Base-by-base conservation (phyloP, 2,113 vertebrate genomes). In the Ibidorhyncha struthersii region DNA sequence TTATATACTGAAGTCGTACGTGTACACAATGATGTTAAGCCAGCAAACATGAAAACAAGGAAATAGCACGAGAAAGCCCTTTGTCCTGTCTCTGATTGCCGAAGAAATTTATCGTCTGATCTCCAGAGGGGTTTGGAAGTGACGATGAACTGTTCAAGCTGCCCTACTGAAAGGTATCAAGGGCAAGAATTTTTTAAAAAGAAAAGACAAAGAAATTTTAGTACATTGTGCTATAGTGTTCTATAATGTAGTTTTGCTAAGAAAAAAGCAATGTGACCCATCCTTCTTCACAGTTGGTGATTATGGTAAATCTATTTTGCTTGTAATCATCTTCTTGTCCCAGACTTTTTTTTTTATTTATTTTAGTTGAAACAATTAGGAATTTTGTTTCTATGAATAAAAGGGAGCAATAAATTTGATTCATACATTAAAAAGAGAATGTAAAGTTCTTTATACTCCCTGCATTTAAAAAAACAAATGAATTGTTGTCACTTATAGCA, bases 21-120 rank as follows among this genome's bases (percentile, higher is more conserved):
- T 95, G 89, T 97, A 96, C 93, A 96, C 96, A 97, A 81, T 97
- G 95, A 98, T 97, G 95, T 96, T 98, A 98, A 95, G 96, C 91
- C 97, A 96, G 97, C 96, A 98, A 97, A 98, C 53, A 96, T 97
- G 94, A 93, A 94, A 98, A 97, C 90, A 96, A 98, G 95, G 93
- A 98, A 98, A 98, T 88, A 97, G 98, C 98, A 98, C 97, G 98
- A 98, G 97, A 98, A 98, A 97, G 96, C 96, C 97, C 97, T 95
- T 97, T 97, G 94, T 95, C 91, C 90, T 97, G 63, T 93, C 95
- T 97, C 90, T 97, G 93, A 74, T 95, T 97, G 96, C 92, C 92
- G 96, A 98, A 97, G 95, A 97, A 56, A 97, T 97, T 98, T 98
- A 96, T 90, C 84, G 95, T 74, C 96, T 86, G 85, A 97, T 97